Evolutionary conservation across 1,140 invertebrate genomes (phyloP).

Genomic region (Acromyrmex heyeri): DNA sequence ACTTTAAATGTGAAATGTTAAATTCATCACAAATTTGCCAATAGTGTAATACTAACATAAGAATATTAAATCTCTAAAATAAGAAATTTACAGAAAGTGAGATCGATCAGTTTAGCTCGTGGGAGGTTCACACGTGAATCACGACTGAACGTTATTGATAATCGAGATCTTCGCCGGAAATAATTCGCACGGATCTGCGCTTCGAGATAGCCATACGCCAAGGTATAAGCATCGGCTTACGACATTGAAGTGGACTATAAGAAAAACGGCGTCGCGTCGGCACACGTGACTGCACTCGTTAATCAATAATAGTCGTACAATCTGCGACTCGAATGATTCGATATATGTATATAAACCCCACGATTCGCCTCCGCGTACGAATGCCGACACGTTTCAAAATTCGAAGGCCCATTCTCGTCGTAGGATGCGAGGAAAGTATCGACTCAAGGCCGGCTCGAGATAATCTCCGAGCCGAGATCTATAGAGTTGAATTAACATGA

Average conservation of each 20-base stretch:
- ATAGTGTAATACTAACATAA: neutral
- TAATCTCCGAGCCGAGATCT: neutral
- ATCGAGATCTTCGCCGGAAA: neutral
- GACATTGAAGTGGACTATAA: neutral
- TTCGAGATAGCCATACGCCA: neutral
- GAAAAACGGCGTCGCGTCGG: constrained; percentile 25
- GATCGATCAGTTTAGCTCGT: neutral
- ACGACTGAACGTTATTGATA: neutral
- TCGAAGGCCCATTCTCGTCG: constrained; percentile 65
- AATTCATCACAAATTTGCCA: too few relatives aligned
- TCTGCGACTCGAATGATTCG: neutral
- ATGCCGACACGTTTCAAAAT: constrained; percentile 65
- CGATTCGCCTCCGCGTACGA: constrained; percentile 18
- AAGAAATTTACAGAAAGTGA: neutral
- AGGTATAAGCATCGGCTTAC: neutral
- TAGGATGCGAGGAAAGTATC: constrained; percentile 74
- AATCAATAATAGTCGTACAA: constrained; percentile 43
- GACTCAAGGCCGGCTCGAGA: constrained; percentile 77
- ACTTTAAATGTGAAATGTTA: too few relatives aligned
- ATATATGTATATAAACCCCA: neutral
- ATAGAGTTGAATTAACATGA: neutral
- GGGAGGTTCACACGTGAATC: neutral
- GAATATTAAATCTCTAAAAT: neutral
- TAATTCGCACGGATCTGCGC: neutral
- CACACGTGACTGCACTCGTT: constrained; percentile 22